Evolutionary conservation across 2,797 vertebrate species (phyloP), one percentile per base, ranked within the genome.

Genomic region (Enteromius unitaeniatus): DNA sequence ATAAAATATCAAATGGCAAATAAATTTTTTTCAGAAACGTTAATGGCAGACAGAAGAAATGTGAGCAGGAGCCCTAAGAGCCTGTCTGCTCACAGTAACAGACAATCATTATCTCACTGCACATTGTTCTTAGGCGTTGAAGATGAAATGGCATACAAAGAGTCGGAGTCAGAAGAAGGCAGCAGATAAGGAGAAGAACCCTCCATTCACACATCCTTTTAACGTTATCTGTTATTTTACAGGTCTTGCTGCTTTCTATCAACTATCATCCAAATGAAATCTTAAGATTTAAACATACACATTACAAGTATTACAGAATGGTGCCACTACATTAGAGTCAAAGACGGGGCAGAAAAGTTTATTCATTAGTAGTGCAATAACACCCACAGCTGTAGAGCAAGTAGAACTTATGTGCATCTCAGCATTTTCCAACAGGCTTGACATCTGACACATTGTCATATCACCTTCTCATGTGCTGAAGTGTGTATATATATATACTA

Each of bases 91-190:
- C 72, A 79, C 80, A 76, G 23, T 77, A 88, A 86, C 87, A 58
- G 87, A 77, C 78, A 81, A 26, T 60, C n/a, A 72, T 85, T 89
- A 89, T 89, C 89, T 86, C n/a, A 78, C 65, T 42, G 72, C 79
- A 87, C 87, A 85, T 58, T 79, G 42, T 75, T 73, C 60, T 72
- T 73, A 85, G 78, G 58, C 80, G 19, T 82, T 83, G 62, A 26
- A 85, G 81, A 87, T 75, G 51, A 84, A 86, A 13, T 72, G 58
- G 21, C 40, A 55, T 40, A 74, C 51, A 75, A 28, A 42, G 37
- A 49, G 45, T 75, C 19, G 11, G 47, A 67, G 74, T 40, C 78
- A 86, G 80, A 85, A 86, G 80, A 69, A 75, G 37, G 60, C 34
- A 19, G 34, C 62, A 81, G 86, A 89, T 89, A 89, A 89, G 60